These are phyloP conservation scores for Hydropotes inermis DNA, from an alignment of 2,113 vertebrate genomes.

Conservation along the genomic window DNA sequence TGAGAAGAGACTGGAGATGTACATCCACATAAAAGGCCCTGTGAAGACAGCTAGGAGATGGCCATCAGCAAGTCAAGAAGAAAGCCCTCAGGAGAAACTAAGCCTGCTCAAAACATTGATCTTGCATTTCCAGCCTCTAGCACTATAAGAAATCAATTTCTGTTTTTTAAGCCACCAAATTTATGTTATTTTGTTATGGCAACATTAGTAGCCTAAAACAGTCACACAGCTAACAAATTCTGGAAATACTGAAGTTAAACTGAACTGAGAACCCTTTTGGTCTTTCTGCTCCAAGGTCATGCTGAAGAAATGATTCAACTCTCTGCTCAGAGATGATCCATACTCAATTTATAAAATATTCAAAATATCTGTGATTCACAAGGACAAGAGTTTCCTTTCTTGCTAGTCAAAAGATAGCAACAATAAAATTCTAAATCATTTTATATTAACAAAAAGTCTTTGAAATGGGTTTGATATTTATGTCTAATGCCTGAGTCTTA, in stretches of 20 bases:
- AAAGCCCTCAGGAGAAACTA: background rate
- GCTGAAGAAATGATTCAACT: background rate
- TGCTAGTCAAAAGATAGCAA: background rate
- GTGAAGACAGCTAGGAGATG: background rate
- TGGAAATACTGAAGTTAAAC: background rate
- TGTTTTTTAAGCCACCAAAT: background rate
- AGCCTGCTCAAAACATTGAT: background rate
- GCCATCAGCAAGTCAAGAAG: background rate
- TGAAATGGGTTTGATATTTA: background rate
- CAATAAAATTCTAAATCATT: slow-evolving; percentile 7
- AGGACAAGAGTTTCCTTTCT: background rate
- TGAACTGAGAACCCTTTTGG: background rate
- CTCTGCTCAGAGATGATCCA: background rate
- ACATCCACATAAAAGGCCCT: background rate
- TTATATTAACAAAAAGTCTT: background rate
- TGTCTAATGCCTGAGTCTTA: background rate
- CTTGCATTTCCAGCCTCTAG: background rate
- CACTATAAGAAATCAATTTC: background rate
- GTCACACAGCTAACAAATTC: background rate
- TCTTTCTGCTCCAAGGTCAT: background rate
- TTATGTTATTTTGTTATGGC: background rate
- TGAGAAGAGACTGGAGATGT: background rate
- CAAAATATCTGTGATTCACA: background rate
- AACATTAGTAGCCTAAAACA: background rate
- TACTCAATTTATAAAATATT: background rate